Conservation (phyloP, 2,113 vertebrate species). For the Lasiurus cinereus region DNA sequence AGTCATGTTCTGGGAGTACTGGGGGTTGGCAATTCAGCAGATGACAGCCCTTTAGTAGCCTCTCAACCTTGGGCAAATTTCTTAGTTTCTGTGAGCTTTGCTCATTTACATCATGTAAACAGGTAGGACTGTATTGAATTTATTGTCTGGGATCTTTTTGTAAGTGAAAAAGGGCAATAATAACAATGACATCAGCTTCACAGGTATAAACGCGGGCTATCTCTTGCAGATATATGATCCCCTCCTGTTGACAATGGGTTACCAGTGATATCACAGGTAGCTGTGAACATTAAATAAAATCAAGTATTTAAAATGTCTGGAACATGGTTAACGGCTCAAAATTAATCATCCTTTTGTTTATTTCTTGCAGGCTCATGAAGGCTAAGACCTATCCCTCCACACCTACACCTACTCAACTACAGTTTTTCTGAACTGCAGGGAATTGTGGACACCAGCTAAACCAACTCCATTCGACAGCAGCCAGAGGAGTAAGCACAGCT, state of each 20-base stretch:
- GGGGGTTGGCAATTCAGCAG: not conserved
- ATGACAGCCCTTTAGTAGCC: not conserved
- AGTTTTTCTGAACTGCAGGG: not conserved
- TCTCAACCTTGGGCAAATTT: not conserved
- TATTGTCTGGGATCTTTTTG: not conserved
- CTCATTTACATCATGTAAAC: not conserved
- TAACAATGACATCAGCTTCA: not conserved
- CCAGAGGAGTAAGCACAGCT: not conserved
- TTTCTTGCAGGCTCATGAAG: not conserved
- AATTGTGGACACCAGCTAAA: rapidly evolving
- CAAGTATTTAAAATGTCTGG: not conserved
- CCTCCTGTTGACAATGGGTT: not conserved
- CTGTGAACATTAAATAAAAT: not conserved
- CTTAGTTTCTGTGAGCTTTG: not conserved
- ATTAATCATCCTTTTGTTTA: not conserved
- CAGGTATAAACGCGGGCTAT: rapidly evolving
- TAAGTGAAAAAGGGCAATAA: not conserved
- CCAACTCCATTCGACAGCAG: rapidly evolving
- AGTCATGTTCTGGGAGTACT: not conserved
- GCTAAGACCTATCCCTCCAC: not conserved
- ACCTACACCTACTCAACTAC: too few relatives aligned
- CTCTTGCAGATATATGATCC: not conserved
- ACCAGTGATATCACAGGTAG: not conserved
- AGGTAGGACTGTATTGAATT: not conserved
- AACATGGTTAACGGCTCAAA: not conserved